Conservation (phyloP, 2,888 invertebrate genomes). For the Napeogenes sylphis region DNA sequence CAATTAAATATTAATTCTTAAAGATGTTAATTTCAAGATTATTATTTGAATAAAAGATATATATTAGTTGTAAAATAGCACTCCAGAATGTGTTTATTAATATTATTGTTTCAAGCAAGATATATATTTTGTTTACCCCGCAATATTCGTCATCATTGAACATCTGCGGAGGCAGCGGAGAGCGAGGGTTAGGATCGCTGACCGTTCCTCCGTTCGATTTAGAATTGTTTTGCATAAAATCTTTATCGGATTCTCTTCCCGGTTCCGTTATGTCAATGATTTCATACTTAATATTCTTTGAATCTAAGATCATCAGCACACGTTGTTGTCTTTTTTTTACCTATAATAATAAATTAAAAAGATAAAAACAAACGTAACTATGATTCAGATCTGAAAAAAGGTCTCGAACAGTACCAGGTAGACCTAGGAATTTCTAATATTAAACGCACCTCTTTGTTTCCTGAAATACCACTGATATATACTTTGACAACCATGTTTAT, state of each 20-base stretch:
- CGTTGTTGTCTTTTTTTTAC: constrained; percentile 97
- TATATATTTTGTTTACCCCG: constrained; percentile 81
- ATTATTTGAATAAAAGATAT: too few species aligned
- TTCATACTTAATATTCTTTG: constrained; percentile 92
- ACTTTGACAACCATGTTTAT: constrained; percentile 91
- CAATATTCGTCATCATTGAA: constrained; percentile 95
- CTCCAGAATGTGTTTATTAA: not conserved
- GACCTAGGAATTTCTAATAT: constrained; percentile 61
- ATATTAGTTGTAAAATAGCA: not conserved
- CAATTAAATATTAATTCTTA: too few species aligned
- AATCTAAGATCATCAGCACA: constrained; percentile 94
- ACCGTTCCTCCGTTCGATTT: constrained; percentile 85
- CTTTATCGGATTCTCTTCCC: constrained; percentile 90
- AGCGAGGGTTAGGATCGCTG: constrained; percentile 84
- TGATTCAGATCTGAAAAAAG: constrained; percentile 62
- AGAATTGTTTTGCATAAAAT: constrained; percentile 94
- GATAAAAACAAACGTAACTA: constrained; percentile 45
- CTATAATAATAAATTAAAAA: constrained; percentile 72
- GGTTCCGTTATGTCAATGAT: constrained; percentile 97
- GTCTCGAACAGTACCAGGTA: constrained; percentile 58
- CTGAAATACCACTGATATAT: constrained; percentile 94
- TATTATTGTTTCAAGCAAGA: not conserved
- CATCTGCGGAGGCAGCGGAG: constrained; percentile 94
- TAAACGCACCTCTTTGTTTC: constrained; percentile 92
- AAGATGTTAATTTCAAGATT: too few species aligned